Evolutionary conservation across 2,888 invertebrate genomes (phyloP), one percentile per base, ranked within the genome.

Genomic region (Pseudeuparius sepicola): DNA sequence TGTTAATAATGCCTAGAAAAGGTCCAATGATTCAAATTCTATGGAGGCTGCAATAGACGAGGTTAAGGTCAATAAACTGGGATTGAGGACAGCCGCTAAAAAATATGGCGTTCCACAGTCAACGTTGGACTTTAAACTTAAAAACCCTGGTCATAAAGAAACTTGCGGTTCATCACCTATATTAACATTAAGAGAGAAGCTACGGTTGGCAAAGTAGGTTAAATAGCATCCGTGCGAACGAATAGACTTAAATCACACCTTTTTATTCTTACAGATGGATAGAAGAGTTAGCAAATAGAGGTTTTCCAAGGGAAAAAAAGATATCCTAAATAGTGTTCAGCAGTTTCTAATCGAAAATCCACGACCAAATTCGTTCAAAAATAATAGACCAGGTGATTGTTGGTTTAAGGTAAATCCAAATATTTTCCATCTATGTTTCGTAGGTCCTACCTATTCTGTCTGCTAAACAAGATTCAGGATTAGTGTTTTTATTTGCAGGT

Each of bases 361-460:
- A 28, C 34, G 37, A 9, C 39, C 42, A 12, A 39, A 45, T 28
- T 37, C 38, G 24, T 45, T 44, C 20, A 41, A n/a, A n/a, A n/a
- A n/a, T n/a, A n/a, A n/a, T n/a, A n/a, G n/a, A n/a, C n/a, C n/a
- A n/a, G n/a, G n/a, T 20, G 38, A 42, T 24, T 17, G 42, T 10
- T 46, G 46, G 43, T 20, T 46, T 24, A 44, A 42, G 34, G 32
- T 35, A 14, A 29, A n/a, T n/a, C n/a, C n/a, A n/a, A n/a, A n/a
- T n/a, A n/a, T n/a, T n/a, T n/a, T n/a, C n/a, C n/a, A n/a, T n/a
- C n/a, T n/a, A n/a, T n/a, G n/a, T n/a, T n/a, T n/a, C n/a, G n/a
- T n/a, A n/a, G n/a, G n/a, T n/a, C n/a, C n/a, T n/a, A n/a, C n/a
- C n/a, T n/a, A n/a, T n/a, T n/a, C n/a, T n/a, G n/a, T n/a, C n/a